phyloP scores from a whole-genome alignment of 2,888 invertebrate genomes.

The Linnaemya tessellans region DNA sequence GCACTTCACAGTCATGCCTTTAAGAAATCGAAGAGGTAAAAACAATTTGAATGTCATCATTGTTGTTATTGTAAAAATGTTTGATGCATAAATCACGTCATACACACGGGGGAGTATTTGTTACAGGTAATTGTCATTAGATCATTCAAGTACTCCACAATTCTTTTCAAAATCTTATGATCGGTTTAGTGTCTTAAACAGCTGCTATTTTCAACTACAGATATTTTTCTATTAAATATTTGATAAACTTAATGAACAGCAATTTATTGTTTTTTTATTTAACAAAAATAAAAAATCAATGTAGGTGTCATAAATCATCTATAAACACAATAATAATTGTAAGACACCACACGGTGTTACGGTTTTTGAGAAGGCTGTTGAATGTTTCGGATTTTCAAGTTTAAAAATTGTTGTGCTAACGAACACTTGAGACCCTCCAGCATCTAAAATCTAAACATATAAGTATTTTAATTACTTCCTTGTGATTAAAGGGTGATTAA shows the following conservation, averaged over 20 bases:
- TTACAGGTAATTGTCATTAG: constrained; percentile 48
- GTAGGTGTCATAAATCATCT: constrained; percentile 35
- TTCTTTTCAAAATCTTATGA: not conserved
- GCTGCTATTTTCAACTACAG: not conserved
- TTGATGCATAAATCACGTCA: not conserved
- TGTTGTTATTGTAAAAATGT: not conserved
- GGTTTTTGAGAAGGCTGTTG: not conserved
- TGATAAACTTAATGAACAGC: constrained; percentile 18
- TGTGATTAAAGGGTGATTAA: no score
- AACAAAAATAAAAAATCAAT: not conserved
- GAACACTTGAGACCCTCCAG: not conserved
- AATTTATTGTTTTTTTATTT: constrained; percentile 31
- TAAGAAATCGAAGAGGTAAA: not conserved
- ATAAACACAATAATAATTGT: not conserved
- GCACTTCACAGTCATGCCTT: constrained; percentile 14
- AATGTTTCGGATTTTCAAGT: not conserved
- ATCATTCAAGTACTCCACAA: constrained; percentile 31
- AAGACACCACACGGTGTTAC: not conserved
- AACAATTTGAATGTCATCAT: constrained; percentile 38
- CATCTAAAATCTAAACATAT: no score
- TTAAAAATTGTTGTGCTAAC: not conserved
- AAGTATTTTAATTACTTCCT: no score
- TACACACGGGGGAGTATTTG: constrained; percentile 27
- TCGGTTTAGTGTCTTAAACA: not conserved
- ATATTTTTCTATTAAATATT: constrained; percentile 16